phyloP scores from a whole-genome alignment of 2,113 vertebrate species.

The Dicentrarchus labrax region DNA sequence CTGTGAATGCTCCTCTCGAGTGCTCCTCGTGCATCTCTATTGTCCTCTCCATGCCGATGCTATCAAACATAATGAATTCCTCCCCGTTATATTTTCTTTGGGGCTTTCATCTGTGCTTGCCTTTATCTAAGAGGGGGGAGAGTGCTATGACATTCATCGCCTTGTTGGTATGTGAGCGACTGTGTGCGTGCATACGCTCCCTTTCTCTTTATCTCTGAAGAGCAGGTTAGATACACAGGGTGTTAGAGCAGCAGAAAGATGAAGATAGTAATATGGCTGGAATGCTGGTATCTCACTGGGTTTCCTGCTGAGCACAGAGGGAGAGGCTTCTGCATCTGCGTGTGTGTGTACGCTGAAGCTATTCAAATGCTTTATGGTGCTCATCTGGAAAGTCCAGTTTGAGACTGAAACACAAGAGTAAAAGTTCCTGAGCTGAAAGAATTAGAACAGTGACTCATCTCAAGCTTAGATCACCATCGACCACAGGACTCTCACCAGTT shows the following conservation, averaged over 20 bases:
- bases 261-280: conserved; percentile 57
- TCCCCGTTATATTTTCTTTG: conserved; percentile 76
- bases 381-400: neutral
- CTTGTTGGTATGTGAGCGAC: conserved; percentile 49
- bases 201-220: conserved; percentile 68
- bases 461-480: conserved; percentile 31
- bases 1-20: conserved; percentile 61
- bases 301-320: conserved; percentile 26
- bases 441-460: neutral
- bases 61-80: conserved; percentile 81
- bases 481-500: conserved; percentile 46
- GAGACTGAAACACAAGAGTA: neutral
- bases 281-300: conserved; percentile 36
- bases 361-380: neutral
- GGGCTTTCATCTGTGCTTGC: conserved; percentile 78
- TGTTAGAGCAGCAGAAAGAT: conserved; percentile 68
- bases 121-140: conserved; percentile 75
- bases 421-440: conserved; percentile 6
- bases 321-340: conserved; percentile 7
- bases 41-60: conserved; percentile 70
- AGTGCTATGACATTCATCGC: conserved; percentile 79
- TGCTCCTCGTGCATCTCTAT: conserved; percentile 67
- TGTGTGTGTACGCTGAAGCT: conserved; percentile 16
- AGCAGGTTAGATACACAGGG: conserved; percentile 56
- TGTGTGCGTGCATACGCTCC: conserved; percentile 12